phyloP scores from a whole-genome alignment of 2,797 vertebrate genomes.

The Hybognathus amarus region DNA sequence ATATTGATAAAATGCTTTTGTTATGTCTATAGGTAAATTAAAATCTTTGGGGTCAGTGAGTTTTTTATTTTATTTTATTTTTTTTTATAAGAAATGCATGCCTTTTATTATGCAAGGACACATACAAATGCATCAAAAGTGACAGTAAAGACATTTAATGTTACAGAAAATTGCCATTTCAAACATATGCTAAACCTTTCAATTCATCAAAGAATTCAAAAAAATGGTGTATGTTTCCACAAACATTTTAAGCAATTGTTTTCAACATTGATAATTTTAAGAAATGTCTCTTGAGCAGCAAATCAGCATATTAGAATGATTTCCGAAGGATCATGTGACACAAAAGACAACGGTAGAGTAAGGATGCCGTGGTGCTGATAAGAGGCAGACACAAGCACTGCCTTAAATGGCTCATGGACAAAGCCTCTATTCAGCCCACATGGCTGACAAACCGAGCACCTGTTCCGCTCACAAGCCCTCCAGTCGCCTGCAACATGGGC shows the following conservation, averaged over 20 bases:
- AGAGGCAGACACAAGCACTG: conserved; percentile 43
- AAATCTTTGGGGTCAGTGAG: neutral
- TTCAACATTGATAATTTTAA: neutral
- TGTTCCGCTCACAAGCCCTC: conserved; percentile 67
- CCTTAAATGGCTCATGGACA: conserved; percentile 66
- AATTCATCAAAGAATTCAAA: no score
- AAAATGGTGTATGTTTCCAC: neutral
- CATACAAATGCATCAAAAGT: neutral
- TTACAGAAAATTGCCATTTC: neutral
- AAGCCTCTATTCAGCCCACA: conserved; percentile 75
- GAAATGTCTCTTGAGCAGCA: neutral
- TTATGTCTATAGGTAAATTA: neutral
- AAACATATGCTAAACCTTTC: neutral
- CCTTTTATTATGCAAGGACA: neutral
- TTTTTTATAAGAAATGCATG: neutral
- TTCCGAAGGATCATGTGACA: neutral
- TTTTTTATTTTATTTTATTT: no score
- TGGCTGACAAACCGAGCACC: conserved; percentile 70
- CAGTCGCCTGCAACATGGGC: conserved; percentile 34
- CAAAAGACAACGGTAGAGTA: neutral
- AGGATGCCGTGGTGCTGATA: conserved; percentile 64
- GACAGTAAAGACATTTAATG: neutral
- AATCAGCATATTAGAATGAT: neutral
- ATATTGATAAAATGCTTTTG: neutral
- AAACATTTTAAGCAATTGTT: neutral